These are phyloP conservation scores for Helicoverpa zea DNA, from an alignment of 1,140 invertebrate species.

Conservation along the genomic window DNA sequence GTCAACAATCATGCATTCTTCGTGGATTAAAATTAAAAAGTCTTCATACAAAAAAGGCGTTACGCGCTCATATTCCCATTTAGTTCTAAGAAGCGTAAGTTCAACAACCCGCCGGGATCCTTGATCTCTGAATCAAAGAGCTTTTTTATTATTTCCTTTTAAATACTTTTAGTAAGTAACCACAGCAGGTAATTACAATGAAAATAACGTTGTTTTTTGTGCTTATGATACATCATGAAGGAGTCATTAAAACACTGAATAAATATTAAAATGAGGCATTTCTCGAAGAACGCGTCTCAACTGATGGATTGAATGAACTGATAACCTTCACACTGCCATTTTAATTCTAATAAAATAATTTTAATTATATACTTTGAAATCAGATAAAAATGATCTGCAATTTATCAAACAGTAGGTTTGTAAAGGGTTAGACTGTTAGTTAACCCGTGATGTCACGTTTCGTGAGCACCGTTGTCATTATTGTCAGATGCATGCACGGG, in stretches of 20 bases:
- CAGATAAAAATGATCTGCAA: neutral
- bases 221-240: neutral
- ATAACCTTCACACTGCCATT: neutral
- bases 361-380: neutral
- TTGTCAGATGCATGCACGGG: neutral
- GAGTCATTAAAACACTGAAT: neutral
- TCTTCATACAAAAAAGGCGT: conserved; percentile 33
- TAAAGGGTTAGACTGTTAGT: neutral
- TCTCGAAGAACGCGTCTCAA: no score
- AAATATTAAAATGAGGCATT: neutral
- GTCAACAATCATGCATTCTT: neutral
- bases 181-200: neutral
- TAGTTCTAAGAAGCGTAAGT: conserved; percentile 25
- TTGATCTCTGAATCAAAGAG: conserved; percentile 39
- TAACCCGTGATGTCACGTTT: conserved; percentile 2
- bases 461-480: neutral
- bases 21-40: conserved; percentile 22
- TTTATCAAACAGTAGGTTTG: neutral
- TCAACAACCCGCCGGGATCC: conserved; percentile 29
- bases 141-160: conserved; percentile 15
- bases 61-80: conserved; percentile 15
- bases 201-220: conserved; percentile 23
- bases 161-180: conserved; percentile 12
- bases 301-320: no score
- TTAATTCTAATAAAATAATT: neutral